Percentiles rank a stretch among this genome's conserved stretches.
These are phyloP conservation scores for Blastobasis adustella DNA, from an alignment of 2,888 invertebrate genomes.

Conservation along the genomic window DNA sequence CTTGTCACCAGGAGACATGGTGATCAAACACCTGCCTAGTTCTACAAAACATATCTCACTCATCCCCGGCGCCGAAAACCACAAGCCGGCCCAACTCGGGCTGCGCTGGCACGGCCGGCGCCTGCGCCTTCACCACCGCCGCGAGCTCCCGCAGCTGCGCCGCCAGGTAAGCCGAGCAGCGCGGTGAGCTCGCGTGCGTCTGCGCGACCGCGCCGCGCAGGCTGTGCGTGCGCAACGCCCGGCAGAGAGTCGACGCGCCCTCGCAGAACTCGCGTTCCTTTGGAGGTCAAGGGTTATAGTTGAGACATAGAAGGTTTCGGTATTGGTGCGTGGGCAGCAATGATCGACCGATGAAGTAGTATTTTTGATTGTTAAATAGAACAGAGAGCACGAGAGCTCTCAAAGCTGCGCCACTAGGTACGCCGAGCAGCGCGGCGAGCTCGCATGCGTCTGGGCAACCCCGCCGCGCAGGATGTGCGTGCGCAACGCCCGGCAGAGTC, in stretches of 20 bases:
- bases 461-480: conserved; percentile 80
- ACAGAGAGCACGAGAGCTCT: conserved; percentile 36
- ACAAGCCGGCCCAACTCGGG: conserved; percentile 60
- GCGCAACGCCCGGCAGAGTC: conserved; percentile 79
- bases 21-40: too few relatives aligned
- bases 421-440: conserved; percentile 85
- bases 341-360: too few relatives aligned
- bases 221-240: conserved; percentile 77
- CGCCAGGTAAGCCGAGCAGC: conserved; percentile 86
- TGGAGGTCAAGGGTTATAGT: background rate
- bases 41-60: conserved; percentile 28
- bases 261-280: conserved; percentile 88
- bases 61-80: conserved; percentile 68
- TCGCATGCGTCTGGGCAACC: conserved; percentile 85
- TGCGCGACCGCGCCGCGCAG: conserved; percentile 84
- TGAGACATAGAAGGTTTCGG: too few relatives aligned
- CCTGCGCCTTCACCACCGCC: conserved; percentile 43
- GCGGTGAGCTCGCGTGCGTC: conserved; percentile 86
- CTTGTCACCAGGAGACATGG: too few relatives aligned
- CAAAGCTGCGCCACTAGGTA: conserved; percentile 79
- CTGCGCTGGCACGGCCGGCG: conserved; percentile 49
- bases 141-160: conserved; percentile 67
- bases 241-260: conserved; percentile 84
- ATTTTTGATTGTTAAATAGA: too few relatives aligned
- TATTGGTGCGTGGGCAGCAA: too few relatives aligned